Evolutionary conservation across 2,888 invertebrate genomes (phyloP), one percentile per base, ranked within the genome.

Genomic region (Tenthredo livida): DNA sequence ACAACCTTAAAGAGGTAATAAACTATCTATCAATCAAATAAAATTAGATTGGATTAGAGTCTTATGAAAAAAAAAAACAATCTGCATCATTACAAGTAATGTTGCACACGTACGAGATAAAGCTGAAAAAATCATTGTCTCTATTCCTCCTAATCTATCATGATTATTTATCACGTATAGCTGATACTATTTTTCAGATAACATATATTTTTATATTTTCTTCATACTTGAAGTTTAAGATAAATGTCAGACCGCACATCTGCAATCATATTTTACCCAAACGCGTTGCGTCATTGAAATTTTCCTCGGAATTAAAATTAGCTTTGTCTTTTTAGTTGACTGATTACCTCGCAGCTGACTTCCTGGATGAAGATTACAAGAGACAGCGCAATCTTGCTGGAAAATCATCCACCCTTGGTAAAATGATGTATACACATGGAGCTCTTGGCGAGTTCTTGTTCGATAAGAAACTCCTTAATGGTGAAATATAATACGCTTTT

Each of bases 311-410:
- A 73, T 43, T 84, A 75, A 37, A 47, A 84, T 72, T 85, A 65
- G 12, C 77, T 40, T 65, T 61, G 40, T 84, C 4, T 33, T 93
- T 94, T 58, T 93, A 97, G 97, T 93, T 97, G 92, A 96, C 96
- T 58, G 97, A 97, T 92, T 97, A 96, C 90, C 94, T 97, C 87
- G 96, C 96, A 88, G 95, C 95, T 17, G 97, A 96, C 85, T 97
- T 96, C 93, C 93, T 97, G 89, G 97, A 97, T 86, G 98, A 98
- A 91, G 98, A 98, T 93, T 96, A 98, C 94, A 96, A 97, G 91
- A 97, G 98, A 54, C 97, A 98, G 91, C 96, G 97, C 86, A 96
- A 97, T 89, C 93, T 98, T 87, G 97, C 97, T 86, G 97, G 97
- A 87, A 96, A 97, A 92, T 94, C 97, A 50, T 96, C 97, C 85